Percentiles rank a stretch among this genome's conserved stretches.
These are phyloP conservation scores for Aegithalos caudatus DNA, from an alignment of 2,113 vertebrate genomes.

Conservation along the genomic window DNA sequence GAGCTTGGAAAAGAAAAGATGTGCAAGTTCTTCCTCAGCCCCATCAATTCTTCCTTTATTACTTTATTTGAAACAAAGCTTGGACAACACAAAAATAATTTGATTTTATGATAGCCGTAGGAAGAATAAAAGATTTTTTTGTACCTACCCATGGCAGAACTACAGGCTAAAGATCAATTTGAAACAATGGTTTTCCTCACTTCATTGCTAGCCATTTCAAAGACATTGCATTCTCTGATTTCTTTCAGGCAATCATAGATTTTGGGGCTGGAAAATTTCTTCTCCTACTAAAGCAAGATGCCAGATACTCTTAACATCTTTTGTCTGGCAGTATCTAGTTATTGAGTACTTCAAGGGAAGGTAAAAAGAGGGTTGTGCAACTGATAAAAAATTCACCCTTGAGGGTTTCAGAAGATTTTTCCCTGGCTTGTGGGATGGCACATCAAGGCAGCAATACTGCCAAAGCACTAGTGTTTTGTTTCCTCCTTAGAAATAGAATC, in stretches of 20 bases:
- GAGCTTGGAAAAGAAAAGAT: conserved; percentile 48
- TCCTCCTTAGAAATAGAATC: background rate
- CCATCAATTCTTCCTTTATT: conserved; percentile 47
- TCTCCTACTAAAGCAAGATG: background rate
- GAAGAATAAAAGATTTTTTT: conserved; percentile 26
- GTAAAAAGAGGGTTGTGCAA: background rate
- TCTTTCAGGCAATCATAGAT: conserved; percentile 21
- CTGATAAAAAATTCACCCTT: background rate
- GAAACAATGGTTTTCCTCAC: conserved; percentile 28
- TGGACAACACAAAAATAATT: conserved; percentile 41
- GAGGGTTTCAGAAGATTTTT: background rate
- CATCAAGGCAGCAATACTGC: background rate
- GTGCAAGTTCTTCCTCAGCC: background rate
- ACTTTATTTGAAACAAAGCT: conserved; percentile 44
- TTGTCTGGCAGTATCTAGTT: background rate
- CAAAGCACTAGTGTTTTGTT: background rate
- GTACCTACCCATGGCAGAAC: conserved; percentile 11
- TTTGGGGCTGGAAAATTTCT: background rate
- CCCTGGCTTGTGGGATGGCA: background rate
- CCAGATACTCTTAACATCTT: background rate
- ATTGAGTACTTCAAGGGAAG: background rate
- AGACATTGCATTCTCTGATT: background rate
- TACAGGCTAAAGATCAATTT: conserved; percentile 23
- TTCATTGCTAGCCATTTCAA: conserved; percentile 44
- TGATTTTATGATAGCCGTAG: conserved; percentile 26